Percentiles rank a stretch among this genome's conserved stretches.
Evolutionary conservation across 2,113 vertebrate species (phyloP).

Genomic region (Rhinoderma darwinii): DNA sequence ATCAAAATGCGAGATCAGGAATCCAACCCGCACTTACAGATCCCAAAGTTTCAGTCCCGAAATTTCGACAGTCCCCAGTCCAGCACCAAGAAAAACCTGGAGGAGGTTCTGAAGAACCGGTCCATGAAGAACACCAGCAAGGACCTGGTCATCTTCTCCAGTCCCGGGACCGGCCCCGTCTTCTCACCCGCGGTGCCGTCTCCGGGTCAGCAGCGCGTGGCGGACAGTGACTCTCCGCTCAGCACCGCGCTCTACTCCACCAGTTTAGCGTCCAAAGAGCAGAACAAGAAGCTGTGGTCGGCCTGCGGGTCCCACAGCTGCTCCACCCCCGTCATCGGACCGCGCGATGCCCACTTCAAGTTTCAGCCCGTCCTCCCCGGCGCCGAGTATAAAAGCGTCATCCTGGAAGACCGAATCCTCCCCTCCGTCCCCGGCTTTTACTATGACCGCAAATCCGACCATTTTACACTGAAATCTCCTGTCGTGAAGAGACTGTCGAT

Average conservation of each 20-base stretch:
- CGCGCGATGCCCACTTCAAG: conserved; percentile 63
- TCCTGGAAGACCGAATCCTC: conserved; percentile 49
- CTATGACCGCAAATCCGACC: conserved; percentile 62
- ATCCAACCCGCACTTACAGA: conserved; percentile 76
- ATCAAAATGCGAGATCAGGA: conserved; percentile 81
- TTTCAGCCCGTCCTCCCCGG: conserved; percentile 22
- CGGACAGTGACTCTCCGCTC: background rate
- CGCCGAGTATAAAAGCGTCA: background rate
- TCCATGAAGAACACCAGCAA: conserved; percentile 43
- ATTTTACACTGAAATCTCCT: conserved; percentile 65
- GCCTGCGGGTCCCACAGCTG: conserved; percentile 57
- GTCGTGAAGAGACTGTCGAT: conserved; percentile 73
- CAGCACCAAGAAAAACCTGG: conserved; percentile 75
- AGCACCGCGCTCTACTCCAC: conserved; percentile 63
- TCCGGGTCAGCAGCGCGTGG: background rate
- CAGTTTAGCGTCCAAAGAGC: conserved; percentile 63
- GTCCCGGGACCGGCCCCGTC: background rate
- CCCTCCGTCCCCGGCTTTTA: conserved; percentile 67
- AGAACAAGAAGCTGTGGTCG: conserved; percentile 1
- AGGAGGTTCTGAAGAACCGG: conserved; percentile 79
- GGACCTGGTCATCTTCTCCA: background rate
- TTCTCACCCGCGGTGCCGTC: conserved; percentile 32
- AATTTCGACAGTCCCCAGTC: conserved; percentile 80
- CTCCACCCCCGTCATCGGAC: conserved; percentile 64
- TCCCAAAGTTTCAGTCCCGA: conserved; percentile 80